Conservation (phyloP, 2,113 vertebrate genomes). For the Notechis scutatus region DNA sequence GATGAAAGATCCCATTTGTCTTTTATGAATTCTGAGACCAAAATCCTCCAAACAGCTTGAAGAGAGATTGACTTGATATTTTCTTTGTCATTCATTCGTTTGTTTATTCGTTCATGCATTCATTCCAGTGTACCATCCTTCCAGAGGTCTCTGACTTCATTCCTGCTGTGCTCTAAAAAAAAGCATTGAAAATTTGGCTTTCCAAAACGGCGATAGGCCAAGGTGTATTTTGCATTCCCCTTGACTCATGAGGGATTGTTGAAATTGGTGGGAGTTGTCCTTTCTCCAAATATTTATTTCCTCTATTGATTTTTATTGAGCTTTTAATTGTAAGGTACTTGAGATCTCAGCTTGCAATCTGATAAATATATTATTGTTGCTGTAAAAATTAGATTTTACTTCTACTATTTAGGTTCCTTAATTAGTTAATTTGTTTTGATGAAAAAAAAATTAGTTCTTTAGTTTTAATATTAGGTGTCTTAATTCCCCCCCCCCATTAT, state of each 20-base stretch:
- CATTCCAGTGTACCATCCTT: neutral
- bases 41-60: neutral
- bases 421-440: neutral
- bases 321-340: neutral
- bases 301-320: neutral
- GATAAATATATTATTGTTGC: neutral
- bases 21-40: neutral
- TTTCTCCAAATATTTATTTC: neutral
- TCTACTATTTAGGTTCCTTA: neutral
- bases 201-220: neutral
- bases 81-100: neutral
- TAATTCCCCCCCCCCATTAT: neutral
- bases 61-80: neutral
- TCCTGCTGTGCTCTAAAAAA: neutral
- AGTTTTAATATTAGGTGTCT: neutral
- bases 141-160: neutral
- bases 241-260: neutral
- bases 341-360: neutral
- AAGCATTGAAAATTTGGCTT: neutral
- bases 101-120: neutral
- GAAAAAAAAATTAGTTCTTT: neutral
- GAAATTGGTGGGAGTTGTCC: neutral
- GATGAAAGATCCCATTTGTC: neutral
- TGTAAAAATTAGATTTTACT: neutral
- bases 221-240: neutral